Evolutionary conservation across 2,888 invertebrate genomes (phyloP).

Genomic region (Drosophila bunnanda): DNA sequence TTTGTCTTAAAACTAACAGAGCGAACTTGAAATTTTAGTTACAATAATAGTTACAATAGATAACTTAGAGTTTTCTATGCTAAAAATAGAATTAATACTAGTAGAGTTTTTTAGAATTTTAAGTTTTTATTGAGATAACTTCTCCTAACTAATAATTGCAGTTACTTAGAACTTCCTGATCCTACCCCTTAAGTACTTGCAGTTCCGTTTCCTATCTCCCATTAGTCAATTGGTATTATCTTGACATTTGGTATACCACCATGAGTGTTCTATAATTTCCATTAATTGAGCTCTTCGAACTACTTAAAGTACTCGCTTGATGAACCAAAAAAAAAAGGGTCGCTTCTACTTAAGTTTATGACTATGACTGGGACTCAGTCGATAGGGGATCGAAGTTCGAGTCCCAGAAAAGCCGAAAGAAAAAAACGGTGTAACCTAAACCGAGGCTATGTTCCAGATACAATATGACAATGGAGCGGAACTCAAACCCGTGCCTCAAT

Average conservation of each 20-base stretch:
- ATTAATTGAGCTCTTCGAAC: slow-evolving; percentile 26
- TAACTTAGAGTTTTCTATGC: not conserved
- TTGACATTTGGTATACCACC: not conserved
- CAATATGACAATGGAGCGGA: slow-evolving; percentile 26
- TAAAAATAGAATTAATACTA: not conserved
- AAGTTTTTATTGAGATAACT: no score
- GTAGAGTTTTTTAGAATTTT: not conserved
- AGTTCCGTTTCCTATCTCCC: slow-evolving; percentile 8
- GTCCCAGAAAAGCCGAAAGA: not conserved
- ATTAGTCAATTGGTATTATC: slow-evolving; percentile 10
- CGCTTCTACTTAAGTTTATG: slow-evolving; percentile 28
- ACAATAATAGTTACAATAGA: no score
- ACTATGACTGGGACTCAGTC: slow-evolving; percentile 21
- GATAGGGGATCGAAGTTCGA: slow-evolving; percentile 22
- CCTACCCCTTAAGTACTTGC: not conserved
- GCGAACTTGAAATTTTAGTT: no score
- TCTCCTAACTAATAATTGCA: not conserved
- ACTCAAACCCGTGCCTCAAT: slow-evolving; percentile 58
- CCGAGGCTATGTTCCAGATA: slow-evolving; percentile 26
- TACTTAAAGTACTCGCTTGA: slow-evolving; percentile 1
- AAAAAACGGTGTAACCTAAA: slow-evolving; percentile 19
- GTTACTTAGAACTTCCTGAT: not conserved
- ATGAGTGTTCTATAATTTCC: slow-evolving; percentile 25
- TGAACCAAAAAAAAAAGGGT: slow-evolving; percentile 11
- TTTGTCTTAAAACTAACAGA: no score